Evolutionary conservation across 2,888 invertebrate genomes (phyloP), one percentile per base, ranked within the genome.

Genomic region (Cylloceria caligata): DNA sequence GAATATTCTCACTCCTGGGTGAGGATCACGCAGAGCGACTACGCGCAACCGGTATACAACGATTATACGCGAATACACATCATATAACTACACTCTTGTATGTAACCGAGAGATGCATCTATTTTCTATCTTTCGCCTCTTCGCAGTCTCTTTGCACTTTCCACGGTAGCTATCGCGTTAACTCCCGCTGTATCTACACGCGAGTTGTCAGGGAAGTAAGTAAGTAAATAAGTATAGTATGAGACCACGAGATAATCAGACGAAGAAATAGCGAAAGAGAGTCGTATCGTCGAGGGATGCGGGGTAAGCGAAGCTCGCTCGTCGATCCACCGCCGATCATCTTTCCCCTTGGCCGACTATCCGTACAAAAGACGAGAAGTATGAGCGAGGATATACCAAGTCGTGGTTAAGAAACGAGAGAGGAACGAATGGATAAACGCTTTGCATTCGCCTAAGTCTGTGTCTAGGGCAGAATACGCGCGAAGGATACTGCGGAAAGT

Each of bases 41-140:
- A 69, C 27, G 52, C 77, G 52, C 77, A 81, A 77, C 77, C 73
- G 81, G 81, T 81, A 81, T 64, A 69, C 78, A 74, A 73, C 78
- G 81, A 78, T 81, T 81, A 81, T 74, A 60, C 30, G 69, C 62
- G 21, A 21, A 64, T 24, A 24, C 49, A 21, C 39, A 39, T 39
- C 39, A 1, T 5, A 19, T 9, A 52, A 24, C 52, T 52, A 21
- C 21, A 52, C 3, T 52, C 24, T 6, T 11, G 2, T 16, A 19
- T 19, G 19, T 19, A 47, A n/a, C 16, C 39, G 11, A 65, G 71
- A 76, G 71, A 81, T 77, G 72, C 72, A 77, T 81, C 73, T 81
- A 21, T 34, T 78, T 78, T 74, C 55, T 39, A 78, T 76, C 62
- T 71, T 45, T 81, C 77, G 64, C 34, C 42, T 75, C 45, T 69